Base-by-base conservation (phyloP, 2,888 invertebrate genomes). In the Stenurella melanura region DNA sequence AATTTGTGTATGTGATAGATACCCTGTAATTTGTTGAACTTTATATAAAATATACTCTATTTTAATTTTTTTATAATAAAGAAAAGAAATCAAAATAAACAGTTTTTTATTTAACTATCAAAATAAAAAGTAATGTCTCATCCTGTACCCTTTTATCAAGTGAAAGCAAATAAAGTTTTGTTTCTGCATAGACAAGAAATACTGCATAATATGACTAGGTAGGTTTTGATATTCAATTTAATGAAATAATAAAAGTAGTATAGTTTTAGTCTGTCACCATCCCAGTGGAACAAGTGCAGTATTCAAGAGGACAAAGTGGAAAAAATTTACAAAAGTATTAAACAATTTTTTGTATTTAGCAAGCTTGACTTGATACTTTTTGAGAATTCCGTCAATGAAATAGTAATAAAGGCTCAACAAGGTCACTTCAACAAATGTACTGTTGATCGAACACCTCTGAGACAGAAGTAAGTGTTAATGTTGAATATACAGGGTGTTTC, bases 341-440 rank as follows among this genome's bases (percentile, higher is more conserved):
- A 74, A 54, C 79, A 77, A 26, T 75, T 19, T 61, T 79, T 73
- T 64, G 42, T 79, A 42, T 79, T 79, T 34, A 56, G 72, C 61
- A 72, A 74, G 54, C 1, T 50, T 34, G 71, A 68, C 19, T 11
- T 79, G n/a, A 76, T 42, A 10, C 58, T 64, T 17, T 77, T 79
- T 66, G 79, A 79, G 72, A n/a, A 42, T 15, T 56, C 69, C 30
- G 34, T 79, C n/a, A 54, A 79, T 74, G 74, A 74, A 63, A 77
- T 76, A 57, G n/a, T n/a, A n/a, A n/a, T n/a, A n/a, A n/a, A n/a
- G n/a, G n/a, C n/a, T n/a, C n/a, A n/a, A n/a, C n/a, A n/a, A n/a
- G n/a, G n/a, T n/a, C n/a, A n/a, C n/a, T n/a, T n/a, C n/a, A n/a
- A n/a, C n/a, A n/a, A n/a, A n/a, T n/a, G n/a, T n/a, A n/a, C n/a